Conservation (phyloP, 2,113 vertebrate genomes). For the Dendrocopos noguchii region DNA sequence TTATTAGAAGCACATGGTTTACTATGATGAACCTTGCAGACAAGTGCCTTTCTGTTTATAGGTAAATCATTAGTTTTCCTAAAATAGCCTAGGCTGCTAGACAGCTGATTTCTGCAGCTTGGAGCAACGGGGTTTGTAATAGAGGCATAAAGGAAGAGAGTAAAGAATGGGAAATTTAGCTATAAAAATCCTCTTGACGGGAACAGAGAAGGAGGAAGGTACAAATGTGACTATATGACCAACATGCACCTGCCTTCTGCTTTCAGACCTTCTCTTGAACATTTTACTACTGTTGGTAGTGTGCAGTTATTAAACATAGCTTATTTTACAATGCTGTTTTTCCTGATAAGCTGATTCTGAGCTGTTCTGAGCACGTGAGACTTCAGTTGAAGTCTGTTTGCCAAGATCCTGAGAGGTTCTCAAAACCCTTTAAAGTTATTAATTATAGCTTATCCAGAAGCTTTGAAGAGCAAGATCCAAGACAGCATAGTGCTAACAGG, state of each 20-base stretch:
- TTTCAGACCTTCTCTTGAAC: background rate
- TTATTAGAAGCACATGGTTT: constrained; percentile 3
- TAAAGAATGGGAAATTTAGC: background rate
- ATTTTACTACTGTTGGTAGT: background rate
- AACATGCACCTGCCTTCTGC: background rate
- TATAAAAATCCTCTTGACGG: background rate
- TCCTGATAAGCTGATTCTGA: background rate
- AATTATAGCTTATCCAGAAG: background rate
- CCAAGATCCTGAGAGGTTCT: background rate
- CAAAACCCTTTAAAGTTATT: background rate
- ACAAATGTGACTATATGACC: background rate
- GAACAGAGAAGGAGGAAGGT: background rate
- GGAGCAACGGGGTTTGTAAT: background rate
- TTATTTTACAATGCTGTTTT: background rate
- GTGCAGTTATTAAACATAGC: background rate
- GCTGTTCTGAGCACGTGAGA: background rate
- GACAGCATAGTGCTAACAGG: background rate
- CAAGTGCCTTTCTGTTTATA: background rate
- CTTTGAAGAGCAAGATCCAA: background rate
- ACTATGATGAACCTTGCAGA: background rate
- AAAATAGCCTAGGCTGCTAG: constrained; percentile 4
- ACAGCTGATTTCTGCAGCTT: background rate
- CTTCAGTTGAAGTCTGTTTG: background rate
- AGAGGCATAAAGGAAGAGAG: background rate
- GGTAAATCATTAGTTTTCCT: constrained; percentile 37